phyloP scores from a whole-genome alignment of 23 tunicate species.

The Trididemnum nubilum region DNA sequence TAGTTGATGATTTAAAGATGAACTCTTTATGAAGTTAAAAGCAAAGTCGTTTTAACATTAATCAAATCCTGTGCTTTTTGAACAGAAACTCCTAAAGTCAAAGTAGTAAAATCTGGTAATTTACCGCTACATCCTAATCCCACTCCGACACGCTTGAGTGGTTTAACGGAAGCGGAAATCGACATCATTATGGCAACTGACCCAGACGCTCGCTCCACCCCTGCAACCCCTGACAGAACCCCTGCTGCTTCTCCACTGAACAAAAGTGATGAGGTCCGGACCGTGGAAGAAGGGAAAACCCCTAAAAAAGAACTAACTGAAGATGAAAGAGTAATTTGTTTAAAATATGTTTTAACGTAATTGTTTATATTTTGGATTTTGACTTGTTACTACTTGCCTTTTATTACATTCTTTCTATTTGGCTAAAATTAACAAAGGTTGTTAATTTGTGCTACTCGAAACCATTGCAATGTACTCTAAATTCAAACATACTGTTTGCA shows the following conservation, averaged over 20 bases:
- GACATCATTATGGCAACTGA: constrained; percentile 77
- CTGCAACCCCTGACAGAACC: constrained; percentile 24
- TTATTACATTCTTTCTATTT: too few species aligned
- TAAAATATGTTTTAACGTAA: too few species aligned
- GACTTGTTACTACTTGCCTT: too few species aligned
- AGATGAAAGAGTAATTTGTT: not conserved
- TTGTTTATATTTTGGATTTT: too few species aligned
- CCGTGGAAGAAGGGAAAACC: not conserved
- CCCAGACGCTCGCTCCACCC: constrained; percentile 55
- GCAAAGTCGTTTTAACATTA: too few species aligned
- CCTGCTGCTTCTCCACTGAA: not conserved
- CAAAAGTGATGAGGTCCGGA: not conserved
- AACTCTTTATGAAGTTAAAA: too few species aligned
- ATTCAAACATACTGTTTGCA: too few species aligned
- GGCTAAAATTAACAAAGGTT: too few species aligned
- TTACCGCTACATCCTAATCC: not conserved
- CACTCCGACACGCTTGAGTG: constrained; percentile 1
- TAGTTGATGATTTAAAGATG: too few species aligned
- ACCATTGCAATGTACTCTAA: too few species aligned
- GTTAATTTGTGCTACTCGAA: too few species aligned
- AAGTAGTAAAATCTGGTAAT: not conserved
- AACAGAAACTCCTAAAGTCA: not conserved
- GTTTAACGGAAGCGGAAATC: constrained; percentile 59
- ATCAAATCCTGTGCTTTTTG: not conserved
- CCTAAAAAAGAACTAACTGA: not conserved